Base-by-base conservation (phyloP, 2,888 invertebrate genomes). In the Philonicus albiceps region DNA sequence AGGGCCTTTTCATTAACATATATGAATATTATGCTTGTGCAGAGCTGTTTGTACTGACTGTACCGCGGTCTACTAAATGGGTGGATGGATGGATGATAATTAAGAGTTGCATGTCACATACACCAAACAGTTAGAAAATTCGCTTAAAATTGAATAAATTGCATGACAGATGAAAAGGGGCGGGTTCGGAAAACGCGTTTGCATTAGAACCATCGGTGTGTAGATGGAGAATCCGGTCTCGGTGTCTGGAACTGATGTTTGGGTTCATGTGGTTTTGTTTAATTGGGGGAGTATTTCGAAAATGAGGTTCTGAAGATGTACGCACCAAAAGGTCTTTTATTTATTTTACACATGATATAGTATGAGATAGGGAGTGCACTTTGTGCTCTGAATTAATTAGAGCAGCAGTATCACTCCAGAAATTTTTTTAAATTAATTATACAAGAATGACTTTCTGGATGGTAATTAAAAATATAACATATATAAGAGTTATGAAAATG, bases 41-140 rank as follows among this genome's bases (percentile, higher is more conserved):
- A 19, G 19, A 13, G 34, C 19, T 40, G n/a, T 76, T 19, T 27
- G 8, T 7, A 40, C 76, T 43, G 19, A 76, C 22, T 76, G 37
- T 43, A 76, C 37, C 27, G 16, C 3, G 37, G 43, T 43, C 76
- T 22, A 76, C 76, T 22, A 76, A 40, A 73, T 27, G 72, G 43
- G 43, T 11, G 76, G 37, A 76, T 76, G 76, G 76, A 40, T 43
- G 40, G 37, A 76, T 76, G 34, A 76, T 76, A 76, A 76, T 40
- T 76, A 76, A 76, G 40, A 76, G 76, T 27, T 76, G 40, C 37
- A 76, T 37, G 40, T 76, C 22, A 76, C 40, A 31, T 34, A 31
- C 74, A 34, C 34, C 74, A 27, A 31, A 74, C 31, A 31, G 74
- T 30, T 34, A 19, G 37, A 74, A n/a, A 74, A 74, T 31, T 74